Evolutionary conservation across 2,888 invertebrate genomes (phyloP), one percentile per base, ranked within the genome.

Genomic region (Clepsis dumicolana): DNA sequence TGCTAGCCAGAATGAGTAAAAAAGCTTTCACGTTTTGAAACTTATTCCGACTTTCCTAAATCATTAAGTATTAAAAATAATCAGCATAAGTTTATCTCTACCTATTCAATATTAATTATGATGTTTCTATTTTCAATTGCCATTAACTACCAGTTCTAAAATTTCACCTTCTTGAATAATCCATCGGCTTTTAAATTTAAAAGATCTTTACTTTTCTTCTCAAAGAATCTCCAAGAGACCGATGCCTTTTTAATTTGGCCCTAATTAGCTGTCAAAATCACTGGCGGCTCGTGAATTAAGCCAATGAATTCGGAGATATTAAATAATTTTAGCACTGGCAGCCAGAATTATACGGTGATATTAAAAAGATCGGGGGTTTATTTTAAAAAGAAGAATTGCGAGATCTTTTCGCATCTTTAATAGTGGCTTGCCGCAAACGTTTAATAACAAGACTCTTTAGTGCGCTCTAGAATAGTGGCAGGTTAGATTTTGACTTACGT

Each of bases 251-350:
- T 41, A 59, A 59, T 59, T 16, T 41, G 8, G 24, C 41, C 21
- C 41, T 59, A 59, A 59, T 59, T 59, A 59, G 59, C 59, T 59
- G 59, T 59, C 59, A 59, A 41, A 41, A 24, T 24, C 59, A 59
- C 27, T 27, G 52, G 29, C 41, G 10, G n/a, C 38, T 25, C 16
- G 8, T 12, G 41, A 18, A 56, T 35, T 35, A 32, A 41, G 41
- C 24, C 59, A 21, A 38, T 24, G n/a, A 18, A 35, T 59, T 41
- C 25, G 16, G 24, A 8, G 59, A 12, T 59, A 41, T 41, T 59
- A 59, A 59, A 59, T 24, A 35, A 38, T 57, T 54, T 38, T 38
- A 24, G 24, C 16, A 1, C 29, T n/a, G 21, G 21, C 12, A 4
- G 38, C 12, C n/a, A n/a, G n/a, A n/a, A n/a, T n/a, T n/a, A n/a